Evolutionary conservation across 1,140 invertebrate genomes (phyloP).

Genomic region (Trichonephila clavata): DNA sequence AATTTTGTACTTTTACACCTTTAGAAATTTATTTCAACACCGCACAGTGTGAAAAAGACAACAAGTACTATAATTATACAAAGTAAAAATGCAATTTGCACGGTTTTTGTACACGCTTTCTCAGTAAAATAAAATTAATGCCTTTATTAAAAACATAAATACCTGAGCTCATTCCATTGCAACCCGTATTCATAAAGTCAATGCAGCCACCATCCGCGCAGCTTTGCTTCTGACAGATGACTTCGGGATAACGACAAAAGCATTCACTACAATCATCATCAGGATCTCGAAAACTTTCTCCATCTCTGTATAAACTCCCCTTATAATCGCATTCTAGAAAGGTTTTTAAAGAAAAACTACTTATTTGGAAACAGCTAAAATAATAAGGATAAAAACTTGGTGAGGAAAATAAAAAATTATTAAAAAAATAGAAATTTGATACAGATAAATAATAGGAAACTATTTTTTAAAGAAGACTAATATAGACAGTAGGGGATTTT

Average conservation of each 20-base stretch:
- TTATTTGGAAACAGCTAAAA: not conserved
- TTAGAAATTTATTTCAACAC: no score
- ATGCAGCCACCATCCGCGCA: slow-evolving; percentile 39
- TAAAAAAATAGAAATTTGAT: no score
- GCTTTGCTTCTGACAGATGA: slow-evolving; percentile 19
- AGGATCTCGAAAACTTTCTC: slow-evolving; percentile 63
- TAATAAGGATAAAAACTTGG: not conserved
- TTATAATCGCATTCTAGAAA: slow-evolving; percentile 64
- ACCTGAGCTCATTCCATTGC: slow-evolving; percentile 19
- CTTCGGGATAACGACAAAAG: slow-evolving; percentile 50
- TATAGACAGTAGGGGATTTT: no score
- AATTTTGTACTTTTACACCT: no score
- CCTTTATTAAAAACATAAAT: not conserved
- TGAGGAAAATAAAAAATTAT: no score
- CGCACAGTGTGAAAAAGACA: no score
- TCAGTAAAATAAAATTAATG: no score
- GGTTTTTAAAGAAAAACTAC: not conserved
- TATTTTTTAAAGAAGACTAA: no score
- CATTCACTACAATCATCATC: slow-evolving; percentile 62
- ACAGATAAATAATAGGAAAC: no score
- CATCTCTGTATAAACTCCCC: slow-evolving; percentile 26
- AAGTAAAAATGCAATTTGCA: no score
- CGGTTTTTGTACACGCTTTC: no score
- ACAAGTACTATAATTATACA: no score
- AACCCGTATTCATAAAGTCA: not conserved